Evolutionary conservation across 2,113 vertebrate genomes (phyloP).

Genomic region (Nannobrachium achirus): DNA sequence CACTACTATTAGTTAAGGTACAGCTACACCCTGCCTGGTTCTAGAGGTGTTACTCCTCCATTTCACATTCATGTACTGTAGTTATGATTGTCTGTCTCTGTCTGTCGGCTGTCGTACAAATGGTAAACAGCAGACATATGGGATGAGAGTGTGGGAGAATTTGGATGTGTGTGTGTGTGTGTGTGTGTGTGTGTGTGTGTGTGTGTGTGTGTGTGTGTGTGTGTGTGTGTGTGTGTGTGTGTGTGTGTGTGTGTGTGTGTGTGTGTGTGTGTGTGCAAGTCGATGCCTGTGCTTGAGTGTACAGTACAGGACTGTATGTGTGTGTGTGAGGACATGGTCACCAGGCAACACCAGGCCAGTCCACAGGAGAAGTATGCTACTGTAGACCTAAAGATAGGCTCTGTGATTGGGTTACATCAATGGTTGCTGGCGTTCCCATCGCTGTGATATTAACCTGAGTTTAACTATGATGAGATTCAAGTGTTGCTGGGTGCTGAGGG

Average conservation of each 20-base stretch:
- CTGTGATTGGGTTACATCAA: background rate
- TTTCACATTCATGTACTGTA: too few species aligned
- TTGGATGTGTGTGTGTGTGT: background rate
- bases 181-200: constrained; percentile 4
- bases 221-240: constrained; percentile 11
- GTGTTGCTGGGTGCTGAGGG: constrained; percentile 10
- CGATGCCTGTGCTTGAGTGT: constrained; percentile 4
- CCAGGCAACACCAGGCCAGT: background rate
- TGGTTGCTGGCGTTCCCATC: background rate
- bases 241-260: constrained; percentile 37
- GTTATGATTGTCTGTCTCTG: too few species aligned
- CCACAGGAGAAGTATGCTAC: background rate
- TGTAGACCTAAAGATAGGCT: background rate
- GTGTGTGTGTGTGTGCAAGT: constrained; percentile 12
- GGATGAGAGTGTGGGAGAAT: constrained; percentile 43
- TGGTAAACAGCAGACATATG: too few species aligned
- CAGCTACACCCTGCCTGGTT: too few species aligned
- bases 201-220: constrained; percentile 6
- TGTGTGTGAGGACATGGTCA: background rate
- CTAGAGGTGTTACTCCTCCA: too few species aligned
- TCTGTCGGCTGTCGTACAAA: too few species aligned
- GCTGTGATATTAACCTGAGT: background rate
- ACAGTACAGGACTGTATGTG: background rate
- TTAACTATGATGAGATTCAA: background rate
- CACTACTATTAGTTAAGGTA: too few species aligned